phyloP scores from a whole-genome alignment of 2,888 invertebrate species.

The Mesodorylaimus sp. region DNA sequence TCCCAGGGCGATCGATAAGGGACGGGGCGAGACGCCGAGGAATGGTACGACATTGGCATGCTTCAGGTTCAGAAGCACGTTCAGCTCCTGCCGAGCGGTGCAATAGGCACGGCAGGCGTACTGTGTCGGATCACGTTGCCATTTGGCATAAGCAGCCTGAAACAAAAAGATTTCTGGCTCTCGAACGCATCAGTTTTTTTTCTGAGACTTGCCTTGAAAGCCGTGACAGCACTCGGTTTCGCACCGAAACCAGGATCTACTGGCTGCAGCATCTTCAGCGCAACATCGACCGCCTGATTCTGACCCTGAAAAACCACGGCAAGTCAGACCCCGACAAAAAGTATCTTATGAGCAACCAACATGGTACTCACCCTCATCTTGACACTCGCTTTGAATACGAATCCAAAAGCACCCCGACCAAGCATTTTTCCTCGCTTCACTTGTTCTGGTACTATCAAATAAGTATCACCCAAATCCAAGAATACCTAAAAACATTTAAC shows the following conservation, averaged over 20 bases:
- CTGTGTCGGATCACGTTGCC: conserved; percentile 77
- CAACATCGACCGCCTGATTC: conserved; percentile 44
- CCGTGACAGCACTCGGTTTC: conserved; percentile 45
- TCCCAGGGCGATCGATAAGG: conserved; percentile 67
- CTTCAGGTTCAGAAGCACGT: conserved; percentile 59
- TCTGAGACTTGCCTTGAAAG: conserved; percentile 36
- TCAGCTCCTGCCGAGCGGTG: conserved; percentile 79
- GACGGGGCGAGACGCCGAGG: conserved; percentile 69
- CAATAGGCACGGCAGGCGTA: conserved; percentile 89
- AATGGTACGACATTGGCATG: conserved; percentile 83
- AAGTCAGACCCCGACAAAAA: background rate
- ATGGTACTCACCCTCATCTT: conserved; percentile 30
- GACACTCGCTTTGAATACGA: conserved; percentile 60
- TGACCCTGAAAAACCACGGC: conserved; percentile 16
- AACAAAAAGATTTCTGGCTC: conserved; percentile 5
- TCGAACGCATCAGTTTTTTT: background rate
- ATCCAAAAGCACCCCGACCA: conserved; percentile 94
- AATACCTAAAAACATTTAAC: conserved; percentile 40
- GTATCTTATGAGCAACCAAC: background rate
- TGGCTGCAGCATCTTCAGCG: conserved; percentile 87
- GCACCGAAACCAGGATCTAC: conserved; percentile 61
- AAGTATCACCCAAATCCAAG: conserved; percentile 61
- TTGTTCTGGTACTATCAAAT: conserved; percentile 60
- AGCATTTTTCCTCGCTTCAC: conserved; percentile 49
- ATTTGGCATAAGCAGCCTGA: conserved; percentile 59